Evolutionary conservation across 2,888 invertebrate species (phyloP).

Genomic region (Clitarchus hookeri): DNA sequence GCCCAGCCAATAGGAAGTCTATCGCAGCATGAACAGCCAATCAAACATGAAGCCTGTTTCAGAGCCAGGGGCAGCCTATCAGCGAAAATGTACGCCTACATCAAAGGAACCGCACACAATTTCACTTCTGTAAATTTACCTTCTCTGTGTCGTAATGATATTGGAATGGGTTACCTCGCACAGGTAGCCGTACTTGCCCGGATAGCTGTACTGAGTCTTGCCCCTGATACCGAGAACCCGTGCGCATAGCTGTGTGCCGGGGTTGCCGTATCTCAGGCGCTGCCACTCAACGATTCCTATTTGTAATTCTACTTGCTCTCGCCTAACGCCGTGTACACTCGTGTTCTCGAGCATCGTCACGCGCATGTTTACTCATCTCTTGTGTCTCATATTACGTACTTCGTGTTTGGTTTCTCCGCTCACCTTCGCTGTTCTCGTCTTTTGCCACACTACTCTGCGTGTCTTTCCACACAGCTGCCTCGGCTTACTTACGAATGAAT

Average conservation of each 20-base stretch:
- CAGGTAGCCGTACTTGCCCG: too few relatives aligned
- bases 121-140: too few relatives aligned
- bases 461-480: background rate
- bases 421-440: background rate
- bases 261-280: background rate
- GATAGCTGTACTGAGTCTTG: background rate
- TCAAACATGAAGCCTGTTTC: too few relatives aligned
- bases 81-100: too few relatives aligned
- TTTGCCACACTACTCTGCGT: background rate
- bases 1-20: too few relatives aligned
- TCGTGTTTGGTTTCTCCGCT: background rate
- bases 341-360: background rate
- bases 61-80: too few relatives aligned
- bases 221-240: background rate
- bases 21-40: too few relatives aligned
- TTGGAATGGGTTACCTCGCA: too few relatives aligned
- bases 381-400: background rate
- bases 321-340: background rate
- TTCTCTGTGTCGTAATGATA: too few relatives aligned
- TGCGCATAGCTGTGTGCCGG: background rate
- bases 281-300: background rate
- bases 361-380: background rate
- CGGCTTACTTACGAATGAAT: too few relatives aligned
- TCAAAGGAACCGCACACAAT: too few relatives aligned
- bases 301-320: background rate